Evolutionary conservation across 2,113 vertebrate genomes (phyloP), one percentile per base, ranked within the genome.

Genomic region (Sclerurus mexicanus): DNA sequence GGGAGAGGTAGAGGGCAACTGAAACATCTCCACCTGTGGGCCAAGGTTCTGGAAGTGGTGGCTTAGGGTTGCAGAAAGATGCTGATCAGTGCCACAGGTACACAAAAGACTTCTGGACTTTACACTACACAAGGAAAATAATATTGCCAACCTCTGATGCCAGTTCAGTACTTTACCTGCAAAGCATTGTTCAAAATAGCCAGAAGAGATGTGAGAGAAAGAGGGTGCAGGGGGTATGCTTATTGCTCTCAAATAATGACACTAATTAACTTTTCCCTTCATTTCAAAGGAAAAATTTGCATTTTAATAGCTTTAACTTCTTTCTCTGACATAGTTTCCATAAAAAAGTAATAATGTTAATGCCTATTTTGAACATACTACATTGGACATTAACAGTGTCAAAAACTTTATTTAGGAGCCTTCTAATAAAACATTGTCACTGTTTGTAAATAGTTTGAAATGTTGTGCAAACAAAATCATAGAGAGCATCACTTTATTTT

Each of bases 201-300:
- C 19, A 50, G 30, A 89, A 93, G 56, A 52, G 9, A 15, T 21
- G 5, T 24, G 24, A 42, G 12, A 73, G 21, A 47, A 0, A 24
- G 2, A 13, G 4, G 9, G 3, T 53, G 16, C 7, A 59, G 14
- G 19, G 10, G 1, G 1, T 13, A 13, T 44, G 21, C 22, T 71
- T 82, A 21, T n/a, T 60, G 19, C 7, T 78, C 10, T 72, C 56
- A 68, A 50, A 37, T 25, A 59, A 15, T 35, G 12, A 27, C 17
- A 49, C 13, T 18, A 35, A 31, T 52, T 62, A 53, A 73, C 30
- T 87, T 33, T 27, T 35, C 9, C 12, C 15, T 35, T 69, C 1
- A 58, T 23, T 42, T 62, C 20, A 53, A 77, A 66, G n/a, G 23
- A 40, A 40, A 7, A 27, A 58, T 42, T 79, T 69, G 6, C 16